Evolutionary conservation across 2,797 vertebrate genomes (phyloP), one percentile per base, ranked within the genome.

Genomic region (Paramormyrops hopkinsi): DNA sequence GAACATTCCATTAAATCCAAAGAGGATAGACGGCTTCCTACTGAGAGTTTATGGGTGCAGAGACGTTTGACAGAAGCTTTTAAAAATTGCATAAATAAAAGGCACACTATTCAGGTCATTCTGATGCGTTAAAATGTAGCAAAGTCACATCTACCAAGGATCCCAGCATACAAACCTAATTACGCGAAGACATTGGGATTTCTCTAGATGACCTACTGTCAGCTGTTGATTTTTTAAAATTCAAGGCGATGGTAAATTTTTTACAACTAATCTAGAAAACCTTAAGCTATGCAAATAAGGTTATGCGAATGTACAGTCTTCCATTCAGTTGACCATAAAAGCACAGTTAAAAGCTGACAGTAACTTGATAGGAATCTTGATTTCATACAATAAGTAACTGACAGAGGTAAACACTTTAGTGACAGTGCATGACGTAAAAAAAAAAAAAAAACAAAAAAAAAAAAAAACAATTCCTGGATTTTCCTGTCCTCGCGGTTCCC

Each of bases 101-200:
- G 95, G 95, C 95, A 96, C 95, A 93, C 91, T 29, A 89, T 90
- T 93, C 91, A 94, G 91, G 94, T 94, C 93, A 95, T 94, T 90
- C 88, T 91, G 91, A 94, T 89, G 88, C 2, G 83, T 91, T 91
- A 90, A 86, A 92, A 92, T 41, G 51, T 89, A 89, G 89, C 62
- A 73, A 79, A 91, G 91, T 90, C 89, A 90, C 41, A 86, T 89
- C 91, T 89, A 73, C 51, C 89, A 17, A 51, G 90, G 91, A 90
- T 92, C 65, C 85, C 12, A 89, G 88, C 19, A 59, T 37, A 46
- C 44, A 79, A 83, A 51, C 33, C 41, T 59, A 25, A 62, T 88
- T 62, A 50, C 88, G 7, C 14, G 2, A 53, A 51, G 46, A 86
- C 85, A 19, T 65, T 54, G 22, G 41, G 37, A 25, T n/a, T 87